Conservation (phyloP, 2,113 vertebrate genomes). For the Labrus mixtus region DNA sequence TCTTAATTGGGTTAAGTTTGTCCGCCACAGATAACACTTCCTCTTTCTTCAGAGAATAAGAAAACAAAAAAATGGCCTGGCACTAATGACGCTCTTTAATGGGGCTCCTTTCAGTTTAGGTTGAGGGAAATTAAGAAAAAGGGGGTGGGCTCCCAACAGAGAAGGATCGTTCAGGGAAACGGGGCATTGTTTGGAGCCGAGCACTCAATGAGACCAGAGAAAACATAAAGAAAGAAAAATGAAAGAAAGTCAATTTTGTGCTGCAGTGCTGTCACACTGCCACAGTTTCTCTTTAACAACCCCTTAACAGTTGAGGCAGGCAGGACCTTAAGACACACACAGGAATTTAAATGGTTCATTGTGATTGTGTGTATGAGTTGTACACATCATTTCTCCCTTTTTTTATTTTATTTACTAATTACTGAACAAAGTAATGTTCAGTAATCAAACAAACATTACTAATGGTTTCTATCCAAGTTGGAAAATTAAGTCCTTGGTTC, state of each 20-base stretch:
- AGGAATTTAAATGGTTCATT: slow-evolving; percentile 39
- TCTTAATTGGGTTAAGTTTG: slow-evolving; percentile 90
- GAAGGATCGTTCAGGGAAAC: slow-evolving; percentile 75
- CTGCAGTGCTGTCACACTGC: slow-evolving; percentile 62
- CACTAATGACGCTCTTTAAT: slow-evolving; percentile 87
- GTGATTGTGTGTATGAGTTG: slow-evolving; percentile 1
- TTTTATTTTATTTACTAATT: too few species aligned
- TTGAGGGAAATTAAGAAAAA: slow-evolving; percentile 85
- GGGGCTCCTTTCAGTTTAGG: slow-evolving; percentile 84
- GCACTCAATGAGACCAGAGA: slow-evolving; percentile 59
- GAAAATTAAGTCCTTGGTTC: too few species aligned
- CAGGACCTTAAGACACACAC: slow-evolving; percentile 39
- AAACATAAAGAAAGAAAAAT: slow-evolving; percentile 45
- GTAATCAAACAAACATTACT: too few species aligned
- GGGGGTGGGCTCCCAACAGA: slow-evolving; percentile 79
- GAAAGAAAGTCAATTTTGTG: slow-evolving; percentile 67
- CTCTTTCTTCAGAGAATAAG: slow-evolving; percentile 85
- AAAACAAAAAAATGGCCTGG: slow-evolving; percentile 75
- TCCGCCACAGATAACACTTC: slow-evolving; percentile 88
- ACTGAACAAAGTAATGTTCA: too few species aligned
- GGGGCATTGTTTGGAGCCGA: slow-evolving; percentile 77
- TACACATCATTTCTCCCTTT: not conserved
- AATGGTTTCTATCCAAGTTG: too few species aligned
- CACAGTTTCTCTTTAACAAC: slow-evolving; percentile 63
- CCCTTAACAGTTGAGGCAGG: slow-evolving; percentile 46